Evolutionary conservation across 2,113 vertebrate species (phyloP), one percentile per base, ranked within the genome.

Genomic region (Himantopus leucocephalus): DNA sequence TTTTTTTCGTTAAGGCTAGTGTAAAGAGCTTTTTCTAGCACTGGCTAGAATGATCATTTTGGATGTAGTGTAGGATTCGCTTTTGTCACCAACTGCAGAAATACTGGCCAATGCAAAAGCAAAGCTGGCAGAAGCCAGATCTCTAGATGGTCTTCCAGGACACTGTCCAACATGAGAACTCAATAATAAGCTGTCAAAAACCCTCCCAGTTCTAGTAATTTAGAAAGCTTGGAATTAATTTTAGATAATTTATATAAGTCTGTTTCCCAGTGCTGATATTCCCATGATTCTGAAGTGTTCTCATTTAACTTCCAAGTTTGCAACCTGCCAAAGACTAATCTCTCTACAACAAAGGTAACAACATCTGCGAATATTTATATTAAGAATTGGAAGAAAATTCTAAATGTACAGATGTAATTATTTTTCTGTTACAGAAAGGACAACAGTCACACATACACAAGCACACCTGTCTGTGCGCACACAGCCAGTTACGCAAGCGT

Each of bases 201-300:
- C 5, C 21, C 6, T 88, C 30, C 59, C 22, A 63, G n/a, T 78
- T 84, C 76, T 35, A 88, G 68, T 77, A 56, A 32, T 84, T 85
- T 37, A 84, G 70, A 95, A 95, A 86, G 48, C 71, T 85, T 94
- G 80, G 37, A 72, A 26, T 71, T 94, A 19, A 58, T 90, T 92
- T 76, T 41, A 90, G 70, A 91, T 89, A 71, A 68, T 81, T 93
- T 83, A 77, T 85, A 37, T 85, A 94, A 93, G n/a, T 82, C 43
- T 66, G 29, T 85, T 85, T 97, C 82, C 89, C 85, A 41, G 84
- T 53, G 67, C 84, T 82, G 53, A 29, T 94, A 67, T 79, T 96
- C 48, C 55, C 23, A 14, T 34, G 47, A 32, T 64, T 77, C 70
- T 78, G 8, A 62, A 68, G 39, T 30, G 34, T 34, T 95, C 66